Percentiles rank a stretch among this genome's conserved stretches.
Evolutionary conservation across 2,113 vertebrate species (phyloP).

Genomic region (Triplophysa dalaica): DNA sequence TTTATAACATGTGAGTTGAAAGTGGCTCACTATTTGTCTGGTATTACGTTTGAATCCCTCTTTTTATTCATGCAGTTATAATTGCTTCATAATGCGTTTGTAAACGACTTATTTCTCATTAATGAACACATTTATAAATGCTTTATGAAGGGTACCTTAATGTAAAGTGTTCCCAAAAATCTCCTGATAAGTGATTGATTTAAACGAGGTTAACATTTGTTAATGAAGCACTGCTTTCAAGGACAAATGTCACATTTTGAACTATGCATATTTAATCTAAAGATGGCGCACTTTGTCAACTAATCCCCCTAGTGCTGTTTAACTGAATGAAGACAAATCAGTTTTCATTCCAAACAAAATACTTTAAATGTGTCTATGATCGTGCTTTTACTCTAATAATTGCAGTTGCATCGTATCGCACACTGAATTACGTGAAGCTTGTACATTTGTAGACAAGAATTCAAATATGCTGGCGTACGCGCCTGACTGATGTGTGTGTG

Average conservation of each 20-base stretch:
- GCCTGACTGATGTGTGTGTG: neutral
- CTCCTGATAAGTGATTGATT: no score
- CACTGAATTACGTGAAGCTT: constrained; percentile 1
- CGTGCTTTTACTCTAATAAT: constrained; percentile 1
- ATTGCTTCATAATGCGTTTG: no score
- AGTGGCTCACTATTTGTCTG: no score
- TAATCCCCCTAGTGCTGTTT: neutral
- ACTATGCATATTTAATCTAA: constrained; percentile 25
- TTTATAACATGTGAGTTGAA: no score
- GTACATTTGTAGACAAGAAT: neutral
- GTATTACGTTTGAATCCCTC: no score
- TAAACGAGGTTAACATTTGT: no score
- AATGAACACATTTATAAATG: no score
- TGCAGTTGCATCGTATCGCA: neutral
- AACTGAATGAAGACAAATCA: constrained; percentile 14
- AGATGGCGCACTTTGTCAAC: constrained; percentile 43
- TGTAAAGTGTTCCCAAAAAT: neutral
- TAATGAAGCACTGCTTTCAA: constrained; percentile 20
- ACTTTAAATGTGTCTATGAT: neutral
- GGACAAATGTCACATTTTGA: constrained; percentile 44
- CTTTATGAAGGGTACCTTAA: no score
- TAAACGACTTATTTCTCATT: no score
- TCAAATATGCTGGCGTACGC: neutral
- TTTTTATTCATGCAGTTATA: no score
- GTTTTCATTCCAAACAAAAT: neutral